Base-by-base conservation (phyloP, 2,113 vertebrate genomes). In the Lepus americanus region DNA sequence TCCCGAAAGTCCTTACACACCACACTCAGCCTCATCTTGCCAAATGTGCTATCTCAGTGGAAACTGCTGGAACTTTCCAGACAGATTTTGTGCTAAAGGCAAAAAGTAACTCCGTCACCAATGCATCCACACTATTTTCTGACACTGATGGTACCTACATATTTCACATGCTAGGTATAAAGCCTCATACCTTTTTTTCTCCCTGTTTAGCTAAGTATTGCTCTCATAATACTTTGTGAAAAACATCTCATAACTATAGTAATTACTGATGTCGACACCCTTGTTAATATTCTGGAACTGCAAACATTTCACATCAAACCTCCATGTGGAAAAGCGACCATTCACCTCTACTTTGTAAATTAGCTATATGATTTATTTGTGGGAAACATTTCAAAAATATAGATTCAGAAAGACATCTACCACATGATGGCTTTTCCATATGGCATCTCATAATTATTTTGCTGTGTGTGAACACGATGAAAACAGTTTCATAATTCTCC, bases 401-500 rank as follows among this genome's bases (percentile, higher is more conserved):
- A 98, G 97, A 98, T 98, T 98, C 98, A 98, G 98, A 98, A 98
- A 98, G 97, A 97, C 98, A 97, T 98, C 97, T 95, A 98, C 98
- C 98, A 98, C 98, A 98, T 98, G 99, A 99, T 99, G 98, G 97
- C 97, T 99, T 99, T 99, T 99, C 99, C 99, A 98, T 98, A 98
- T 98, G 97, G 98, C 97, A 97, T 98, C 97, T 98, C 97, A 97
- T 98, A 98, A 99, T 98, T 98, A 98, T 98, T 99, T 99, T 98
- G 97, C 98, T 98, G 98, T 98, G 98, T 99, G 98, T 98, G 98
- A 98, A 97, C 98, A 98, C 98, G 99, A 98, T 98, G 98, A 99
- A 98, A 98, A 98, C 98, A 98, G 98, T 99, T 99, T 98, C 98
- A 98, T 98, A 98, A 98, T 98, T 98, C 97, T 99, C 99, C 97